Percentiles rank a stretch among this genome's conserved stretches.
Evolutionary conservation across 2,888 invertebrate species (phyloP).

Genomic region (Nymphalis c-album): DNA sequence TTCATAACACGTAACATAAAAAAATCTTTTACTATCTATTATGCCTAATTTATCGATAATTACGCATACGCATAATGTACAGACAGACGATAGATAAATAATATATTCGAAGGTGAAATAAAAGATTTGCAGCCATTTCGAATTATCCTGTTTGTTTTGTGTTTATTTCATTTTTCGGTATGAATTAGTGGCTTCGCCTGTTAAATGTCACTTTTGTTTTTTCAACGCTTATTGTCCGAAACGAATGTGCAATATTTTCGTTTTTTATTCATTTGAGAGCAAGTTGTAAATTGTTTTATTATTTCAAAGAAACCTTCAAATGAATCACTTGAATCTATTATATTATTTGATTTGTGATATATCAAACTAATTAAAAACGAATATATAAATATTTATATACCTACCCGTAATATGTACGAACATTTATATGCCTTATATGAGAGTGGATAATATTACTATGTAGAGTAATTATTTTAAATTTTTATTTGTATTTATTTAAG

Average conservation of each 20-base stretch:
- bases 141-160: conserved; percentile 17
- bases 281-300: background rate
- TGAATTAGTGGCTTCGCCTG: conserved; percentile 31
- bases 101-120: conserved; percentile 12
- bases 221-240: conserved; percentile 20
- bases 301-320: background rate
- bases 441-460: too few species aligned
- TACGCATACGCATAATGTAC: background rate
- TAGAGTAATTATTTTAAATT: too few species aligned
- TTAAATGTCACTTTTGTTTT: conserved; percentile 29
- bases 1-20: too few species aligned
- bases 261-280: background rate
- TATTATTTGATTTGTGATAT: too few species aligned
- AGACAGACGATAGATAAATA: conserved; percentile 6
- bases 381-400: too few species aligned
- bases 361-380: too few species aligned
- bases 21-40: too few species aligned
- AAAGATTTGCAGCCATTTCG: conserved; percentile 31
- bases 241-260: background rate
- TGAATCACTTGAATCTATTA: too few species aligned
- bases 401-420: too few species aligned
- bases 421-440: too few species aligned
- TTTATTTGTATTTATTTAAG: too few species aligned
- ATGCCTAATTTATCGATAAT: background rate
- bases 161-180: conserved; percentile 30